A percentile compares a stretch with the other conserved stretches of the same genome.
These are phyloP conservation scores for Vipera ursinii DNA, from an alignment of 2,797 vertebrate genomes.

Conservation along the genomic window DNA sequence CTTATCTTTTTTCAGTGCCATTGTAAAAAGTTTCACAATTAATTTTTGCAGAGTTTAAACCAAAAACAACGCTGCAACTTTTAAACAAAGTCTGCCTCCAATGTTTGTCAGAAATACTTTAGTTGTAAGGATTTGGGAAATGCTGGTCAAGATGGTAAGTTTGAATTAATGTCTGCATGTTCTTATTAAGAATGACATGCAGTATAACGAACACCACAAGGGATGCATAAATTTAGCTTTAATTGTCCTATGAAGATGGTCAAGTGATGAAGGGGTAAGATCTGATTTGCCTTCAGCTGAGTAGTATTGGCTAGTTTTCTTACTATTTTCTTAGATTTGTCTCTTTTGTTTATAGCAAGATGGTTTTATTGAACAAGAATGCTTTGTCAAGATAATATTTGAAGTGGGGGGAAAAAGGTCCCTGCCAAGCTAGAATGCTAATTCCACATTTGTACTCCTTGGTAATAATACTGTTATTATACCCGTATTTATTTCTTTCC, in stretches of 20 bases:
- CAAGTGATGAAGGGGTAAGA: not conserved
- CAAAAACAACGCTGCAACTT: not conserved
- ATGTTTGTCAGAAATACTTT: not conserved
- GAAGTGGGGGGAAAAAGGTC: not conserved
- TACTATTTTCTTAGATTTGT: not conserved
- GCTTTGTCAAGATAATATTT: slow-evolving; percentile 11
- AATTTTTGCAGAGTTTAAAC: not conserved
- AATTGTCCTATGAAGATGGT: not conserved
- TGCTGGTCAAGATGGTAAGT: not conserved
- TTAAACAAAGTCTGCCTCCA: not conserved
- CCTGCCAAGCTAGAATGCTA: not conserved
- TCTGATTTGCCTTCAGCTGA: not conserved
- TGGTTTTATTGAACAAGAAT: not conserved
- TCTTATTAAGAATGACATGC: not conserved
- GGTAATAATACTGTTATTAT: not conserved
- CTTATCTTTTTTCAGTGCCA: no score
- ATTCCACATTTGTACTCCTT: slow-evolving; percentile 12
- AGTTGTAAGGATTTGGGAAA: not conserved
- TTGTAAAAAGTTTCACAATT: not conserved
- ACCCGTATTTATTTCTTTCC: not conserved
- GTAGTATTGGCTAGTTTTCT: not conserved
- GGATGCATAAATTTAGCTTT: not conserved
- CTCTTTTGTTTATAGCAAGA: not conserved
- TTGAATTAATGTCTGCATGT: not conserved
- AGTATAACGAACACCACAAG: not conserved